These are phyloP conservation scores for Serripes groenlandicus DNA, from an alignment of 2,888 invertebrate genomes.

Conservation along the genomic window DNA sequence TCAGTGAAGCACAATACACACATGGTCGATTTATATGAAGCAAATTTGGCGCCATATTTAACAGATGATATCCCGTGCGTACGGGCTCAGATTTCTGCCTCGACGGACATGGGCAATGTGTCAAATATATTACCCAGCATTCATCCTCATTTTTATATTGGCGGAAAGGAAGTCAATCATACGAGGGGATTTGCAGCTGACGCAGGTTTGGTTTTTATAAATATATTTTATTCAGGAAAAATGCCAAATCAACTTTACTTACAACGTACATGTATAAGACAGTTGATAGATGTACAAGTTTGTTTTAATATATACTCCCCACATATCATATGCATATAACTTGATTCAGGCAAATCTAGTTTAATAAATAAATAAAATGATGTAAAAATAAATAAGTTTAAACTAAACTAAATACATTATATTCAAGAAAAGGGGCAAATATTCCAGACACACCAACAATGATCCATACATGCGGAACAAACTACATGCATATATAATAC, in stretches of 20 bases:
- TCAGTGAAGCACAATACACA: slow-evolving; percentile 49
- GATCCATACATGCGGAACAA: too few species aligned
- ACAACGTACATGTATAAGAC: background rate
- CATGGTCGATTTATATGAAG: slow-evolving; percentile 36
- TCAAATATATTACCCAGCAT: slow-evolving; percentile 80
- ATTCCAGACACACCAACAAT: too few species aligned
- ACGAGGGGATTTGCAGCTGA: slow-evolving; percentile 75
- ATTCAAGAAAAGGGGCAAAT: too few species aligned
- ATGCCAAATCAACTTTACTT: background rate
- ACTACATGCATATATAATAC: too few species aligned
- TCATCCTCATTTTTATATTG: slow-evolving; percentile 76
- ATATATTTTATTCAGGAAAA: background rate
- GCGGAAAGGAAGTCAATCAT: slow-evolving; percentile 75
- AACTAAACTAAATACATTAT: too few species aligned
- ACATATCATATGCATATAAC: too few species aligned
- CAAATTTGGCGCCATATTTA: slow-evolving; percentile 35
- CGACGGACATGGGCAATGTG: slow-evolving; percentile 83
- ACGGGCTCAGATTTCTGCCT: slow-evolving; percentile 40
- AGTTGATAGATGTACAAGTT: background rate
- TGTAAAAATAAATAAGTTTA: too few species aligned
- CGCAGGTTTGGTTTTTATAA: slow-evolving; percentile 62
- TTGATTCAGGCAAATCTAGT: too few species aligned
- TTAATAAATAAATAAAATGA: too few species aligned
- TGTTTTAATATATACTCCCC: too few species aligned
- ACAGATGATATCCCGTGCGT: slow-evolving; percentile 1